A percentile compares a stretch with the other conserved stretches of the same genome.
Evolutionary conservation across 2,113 vertebrate genomes (phyloP).

Genomic region (Psittacula cyanocephala): DNA sequence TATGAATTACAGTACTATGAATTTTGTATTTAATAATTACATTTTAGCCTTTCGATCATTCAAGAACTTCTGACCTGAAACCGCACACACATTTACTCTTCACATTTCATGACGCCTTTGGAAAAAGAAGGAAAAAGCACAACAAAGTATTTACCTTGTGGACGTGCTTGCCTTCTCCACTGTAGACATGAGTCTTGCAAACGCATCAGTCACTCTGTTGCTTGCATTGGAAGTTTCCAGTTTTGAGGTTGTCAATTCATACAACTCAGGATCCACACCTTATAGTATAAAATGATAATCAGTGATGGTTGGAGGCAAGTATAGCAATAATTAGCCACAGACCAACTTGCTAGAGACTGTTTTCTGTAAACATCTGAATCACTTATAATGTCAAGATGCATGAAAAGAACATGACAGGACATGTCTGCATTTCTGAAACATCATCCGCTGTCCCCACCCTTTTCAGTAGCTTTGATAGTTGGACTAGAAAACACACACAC

Average conservation of each 20-base stretch:
- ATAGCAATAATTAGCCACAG: slow-evolving; percentile 30
- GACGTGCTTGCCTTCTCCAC: slow-evolving; percentile 96
- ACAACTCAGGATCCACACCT: slow-evolving; percentile 98
- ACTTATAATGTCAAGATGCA: slow-evolving; percentile 29
- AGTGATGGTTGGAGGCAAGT: slow-evolving; percentile 62
- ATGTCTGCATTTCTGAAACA: not conserved
- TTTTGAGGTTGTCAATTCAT: slow-evolving; percentile 94
- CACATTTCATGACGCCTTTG: not conserved
- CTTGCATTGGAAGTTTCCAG: slow-evolving; percentile 81
- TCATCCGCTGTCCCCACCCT: not conserved
- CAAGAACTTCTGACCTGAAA: not conserved
- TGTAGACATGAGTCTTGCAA: slow-evolving; percentile 95
- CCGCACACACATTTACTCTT: not conserved
- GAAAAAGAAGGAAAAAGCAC: not conserved
- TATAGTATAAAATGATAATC: slow-evolving; percentile 77
- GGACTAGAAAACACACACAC: not conserved
- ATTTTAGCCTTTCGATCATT: not conserved
- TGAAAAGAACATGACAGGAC: not conserved
- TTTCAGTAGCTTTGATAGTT: not conserved
- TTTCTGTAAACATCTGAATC: slow-evolving; percentile 82
- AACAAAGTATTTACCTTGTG: slow-evolving; percentile 79
- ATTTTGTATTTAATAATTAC: not conserved
- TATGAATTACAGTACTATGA: not conserved
- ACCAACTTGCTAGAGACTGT: slow-evolving; percentile 51
- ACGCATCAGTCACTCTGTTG: slow-evolving; percentile 88